These are phyloP conservation scores for Noturus placidus DNA, from an alignment of 2,113 vertebrate genomes.

Conservation along the genomic window DNA sequence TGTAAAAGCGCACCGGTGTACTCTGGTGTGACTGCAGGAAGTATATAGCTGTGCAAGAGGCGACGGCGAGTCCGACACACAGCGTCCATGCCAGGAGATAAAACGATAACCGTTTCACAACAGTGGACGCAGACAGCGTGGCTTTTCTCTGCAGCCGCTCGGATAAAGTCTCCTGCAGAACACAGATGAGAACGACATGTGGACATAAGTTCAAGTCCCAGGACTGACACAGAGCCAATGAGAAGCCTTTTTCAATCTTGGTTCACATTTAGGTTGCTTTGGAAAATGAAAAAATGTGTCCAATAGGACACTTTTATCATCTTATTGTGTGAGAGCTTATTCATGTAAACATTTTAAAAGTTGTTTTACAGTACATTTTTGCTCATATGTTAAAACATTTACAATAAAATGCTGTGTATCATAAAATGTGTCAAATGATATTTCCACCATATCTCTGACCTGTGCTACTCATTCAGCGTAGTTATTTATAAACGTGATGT, in stretches of 20 bases:
- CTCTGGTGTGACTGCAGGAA: slow-evolving; percentile 64
- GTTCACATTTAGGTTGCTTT: neutral
- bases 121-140: slow-evolving; percentile 63
- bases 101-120: slow-evolving; percentile 58
- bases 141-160: slow-evolving; percentile 65
- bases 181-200: neutral
- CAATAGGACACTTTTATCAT: neutral
- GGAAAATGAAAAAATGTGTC: neutral
- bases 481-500: neutral
- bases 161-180: slow-evolving; percentile 80
- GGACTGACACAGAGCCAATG: neutral
- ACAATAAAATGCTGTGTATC: neutral
- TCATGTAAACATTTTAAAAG: neutral
- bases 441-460: neutral
- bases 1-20: slow-evolving; percentile 65
- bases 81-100: slow-evolving; percentile 77
- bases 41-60: slow-evolving; percentile 78
- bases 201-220: neutral
- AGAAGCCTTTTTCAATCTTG: neutral
- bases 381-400: neutral
- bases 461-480: neutral
- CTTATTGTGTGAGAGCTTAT: neutral
- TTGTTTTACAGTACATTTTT: neutral
- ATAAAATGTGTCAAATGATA: neutral
- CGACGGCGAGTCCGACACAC: slow-evolving; percentile 72